These are phyloP conservation scores for Pagetopsis macropterus DNA, from an alignment of 2,797 vertebrate genomes.

Conservation along the genomic window DNA sequence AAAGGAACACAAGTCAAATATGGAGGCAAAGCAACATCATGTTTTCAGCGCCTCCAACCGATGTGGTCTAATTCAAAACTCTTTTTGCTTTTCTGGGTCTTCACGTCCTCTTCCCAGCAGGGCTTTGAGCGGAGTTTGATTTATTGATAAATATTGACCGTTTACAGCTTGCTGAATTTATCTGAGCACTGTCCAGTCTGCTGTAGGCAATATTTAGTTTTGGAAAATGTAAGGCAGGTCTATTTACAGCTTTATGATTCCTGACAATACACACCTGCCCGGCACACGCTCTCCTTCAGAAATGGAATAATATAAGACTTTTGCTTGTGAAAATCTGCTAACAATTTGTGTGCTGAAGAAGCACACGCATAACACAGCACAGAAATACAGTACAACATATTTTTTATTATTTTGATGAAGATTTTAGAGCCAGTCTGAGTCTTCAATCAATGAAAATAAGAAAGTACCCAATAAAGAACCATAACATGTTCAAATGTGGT, in stretches of 20 bases:
- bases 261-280: neutral
- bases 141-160: neutral
- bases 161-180: neutral
- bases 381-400: neutral
- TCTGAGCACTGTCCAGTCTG: neutral
- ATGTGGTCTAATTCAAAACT: neutral
- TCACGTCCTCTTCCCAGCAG: neutral
- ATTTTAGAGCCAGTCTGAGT: too few relatives aligned
- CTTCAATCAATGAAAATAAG: too few relatives aligned
- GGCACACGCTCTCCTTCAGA: neutral
- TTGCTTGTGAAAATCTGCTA: neutral
- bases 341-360: neutral
- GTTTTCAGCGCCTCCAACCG: neutral
- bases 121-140: neutral
- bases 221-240: conserved; percentile 25
- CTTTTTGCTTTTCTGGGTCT: neutral
- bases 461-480: neutral
- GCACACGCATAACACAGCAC: neutral
- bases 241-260: conserved; percentile 9
- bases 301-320: neutral
- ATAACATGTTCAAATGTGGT: neutral
- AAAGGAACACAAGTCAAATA: conserved; percentile 4
- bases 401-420: neutral
- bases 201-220: conserved; percentile 27
- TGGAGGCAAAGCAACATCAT: neutral